A percentile compares a stretch with the other conserved stretches of the same genome.
Conservation (phyloP, 2,888 invertebrate species). For the Deilephila elpenor region DNA sequence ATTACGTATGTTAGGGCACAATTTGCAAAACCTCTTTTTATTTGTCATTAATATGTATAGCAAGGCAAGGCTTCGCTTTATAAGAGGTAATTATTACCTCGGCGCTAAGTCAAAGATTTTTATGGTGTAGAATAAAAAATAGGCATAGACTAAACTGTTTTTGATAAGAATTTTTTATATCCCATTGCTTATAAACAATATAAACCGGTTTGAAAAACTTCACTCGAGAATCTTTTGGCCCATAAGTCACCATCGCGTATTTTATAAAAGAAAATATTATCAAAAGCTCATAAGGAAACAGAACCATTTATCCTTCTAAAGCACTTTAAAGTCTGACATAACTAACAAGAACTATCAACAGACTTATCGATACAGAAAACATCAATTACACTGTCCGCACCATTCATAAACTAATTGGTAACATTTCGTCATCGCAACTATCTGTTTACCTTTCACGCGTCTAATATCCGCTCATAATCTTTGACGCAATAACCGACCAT, state of each 20-base stretch:
- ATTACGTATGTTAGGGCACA: constrained; percentile 37
- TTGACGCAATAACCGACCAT: constrained; percentile 49
- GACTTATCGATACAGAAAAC: constrained; percentile 31
- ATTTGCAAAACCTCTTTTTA: constrained; percentile 37
- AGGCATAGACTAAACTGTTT: background rate
- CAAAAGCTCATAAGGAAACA: background rate
- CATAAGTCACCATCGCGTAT: too few species aligned
- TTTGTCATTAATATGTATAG: constrained; percentile 7
- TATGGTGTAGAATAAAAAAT: background rate
- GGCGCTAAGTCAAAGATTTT: background rate
- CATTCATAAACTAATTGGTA: constrained; percentile 45
- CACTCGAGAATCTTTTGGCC: too few species aligned
- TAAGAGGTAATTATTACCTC: constrained; percentile 15
- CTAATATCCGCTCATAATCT: constrained; percentile 41
- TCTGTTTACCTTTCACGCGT: constrained; percentile 53
- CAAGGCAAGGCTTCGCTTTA: background rate
- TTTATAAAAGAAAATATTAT: background rate
- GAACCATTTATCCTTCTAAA: background rate
- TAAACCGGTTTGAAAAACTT: too few species aligned
- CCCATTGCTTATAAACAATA: too few species aligned
- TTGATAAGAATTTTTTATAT: too few species aligned
- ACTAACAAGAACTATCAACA: constrained; percentile 22
- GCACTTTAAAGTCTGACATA: background rate
- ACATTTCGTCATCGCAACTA: constrained; percentile 50
- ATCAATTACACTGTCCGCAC: constrained; percentile 46